Percentiles rank a stretch among this genome's conserved stretches.
Evolutionary conservation across 53 echinoderm and acorn worm genomes (phyloP).

Genomic region (Echinarachnius parma): DNA sequence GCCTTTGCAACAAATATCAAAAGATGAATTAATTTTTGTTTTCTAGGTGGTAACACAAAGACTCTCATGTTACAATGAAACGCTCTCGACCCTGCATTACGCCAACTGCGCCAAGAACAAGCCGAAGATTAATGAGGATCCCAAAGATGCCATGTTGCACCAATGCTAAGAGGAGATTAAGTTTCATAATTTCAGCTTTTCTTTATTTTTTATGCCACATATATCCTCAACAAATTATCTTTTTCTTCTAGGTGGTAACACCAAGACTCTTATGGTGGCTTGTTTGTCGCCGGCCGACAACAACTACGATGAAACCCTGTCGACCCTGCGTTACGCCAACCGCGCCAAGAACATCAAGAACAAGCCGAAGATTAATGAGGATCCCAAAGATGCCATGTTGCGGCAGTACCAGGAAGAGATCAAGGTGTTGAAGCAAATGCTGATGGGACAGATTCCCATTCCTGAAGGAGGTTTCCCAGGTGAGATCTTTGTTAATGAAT

Average conservation of each 20-base stretch:
- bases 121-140: constrained; percentile 99
- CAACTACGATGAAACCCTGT: constrained; percentile 98
- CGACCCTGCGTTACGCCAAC: constrained; percentile 98
- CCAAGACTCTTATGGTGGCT: constrained; percentile 99
- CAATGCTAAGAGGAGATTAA: constrained; percentile 97
- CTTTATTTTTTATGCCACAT: no score
- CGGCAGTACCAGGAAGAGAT: constrained; percentile 98
- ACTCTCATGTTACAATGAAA: constrained; percentile 98
- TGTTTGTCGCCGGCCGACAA: constrained; percentile 99
- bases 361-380: constrained; percentile 99
- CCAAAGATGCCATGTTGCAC: constrained; percentile 93
- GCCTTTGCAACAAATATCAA: no score
- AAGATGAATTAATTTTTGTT: no score
- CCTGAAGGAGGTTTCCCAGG: constrained; percentile 78
- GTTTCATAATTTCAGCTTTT: no score
- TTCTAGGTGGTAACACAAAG: constrained; percentile 96
- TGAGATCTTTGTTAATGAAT: constrained; percentile 16
- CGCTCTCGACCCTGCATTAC: constrained; percentile 90
- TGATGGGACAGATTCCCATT: constrained; percentile 94
- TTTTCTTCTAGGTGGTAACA: constrained; percentile 81
- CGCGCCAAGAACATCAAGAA: constrained; percentile 99
- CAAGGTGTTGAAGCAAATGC: constrained; percentile 89
- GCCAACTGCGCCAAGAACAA: constrained; percentile 99
- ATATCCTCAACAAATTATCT: no score
- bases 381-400: constrained; percentile 96